Percentiles rank a stretch among this genome's conserved stretches.
phyloP scores from a whole-genome alignment of 2,113 vertebrate species.

The Saguinus midas region DNA sequence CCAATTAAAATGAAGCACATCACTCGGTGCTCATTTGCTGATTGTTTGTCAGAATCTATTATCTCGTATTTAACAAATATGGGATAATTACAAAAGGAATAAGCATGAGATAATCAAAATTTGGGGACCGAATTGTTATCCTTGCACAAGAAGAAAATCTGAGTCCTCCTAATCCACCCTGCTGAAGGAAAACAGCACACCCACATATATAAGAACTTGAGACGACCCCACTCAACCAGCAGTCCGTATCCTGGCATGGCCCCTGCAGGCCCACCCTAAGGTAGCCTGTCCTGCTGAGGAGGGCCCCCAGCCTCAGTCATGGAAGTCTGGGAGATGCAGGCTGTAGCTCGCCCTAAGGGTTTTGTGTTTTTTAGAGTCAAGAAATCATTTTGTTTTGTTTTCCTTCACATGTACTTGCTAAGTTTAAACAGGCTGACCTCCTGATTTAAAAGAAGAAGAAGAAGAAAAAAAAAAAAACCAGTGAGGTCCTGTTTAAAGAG shows the following conservation, averaged over 20 bases:
- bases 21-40: conserved; percentile 1
- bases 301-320: no score
- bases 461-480: not conserved
- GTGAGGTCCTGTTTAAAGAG: not conserved
- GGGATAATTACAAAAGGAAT: conserved; percentile 12
- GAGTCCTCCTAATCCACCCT: not conserved
- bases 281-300: not conserved
- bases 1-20: conserved; percentile 51
- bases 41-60: conserved; percentile 63
- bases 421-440: not conserved
- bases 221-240: fast-evolving
- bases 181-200: not conserved
- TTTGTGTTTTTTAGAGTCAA: not conserved
- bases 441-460: not conserved
- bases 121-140: not conserved
- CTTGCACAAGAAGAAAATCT: not conserved
- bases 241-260: no score
- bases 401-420: not conserved
- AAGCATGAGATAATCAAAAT: not conserved
- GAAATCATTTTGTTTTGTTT: no score
- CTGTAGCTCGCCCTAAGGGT: fast-evolving
- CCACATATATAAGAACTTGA: fast-evolving
- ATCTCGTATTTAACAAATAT: conserved; percentile 24
- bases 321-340: not conserved
- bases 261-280: no score